A percentile compares a stretch with the other conserved stretches of the same genome.
Evolutionary conservation across 1,140 invertebrate genomes (phyloP).

Genomic region (Aphaenogaster rudis): DNA sequence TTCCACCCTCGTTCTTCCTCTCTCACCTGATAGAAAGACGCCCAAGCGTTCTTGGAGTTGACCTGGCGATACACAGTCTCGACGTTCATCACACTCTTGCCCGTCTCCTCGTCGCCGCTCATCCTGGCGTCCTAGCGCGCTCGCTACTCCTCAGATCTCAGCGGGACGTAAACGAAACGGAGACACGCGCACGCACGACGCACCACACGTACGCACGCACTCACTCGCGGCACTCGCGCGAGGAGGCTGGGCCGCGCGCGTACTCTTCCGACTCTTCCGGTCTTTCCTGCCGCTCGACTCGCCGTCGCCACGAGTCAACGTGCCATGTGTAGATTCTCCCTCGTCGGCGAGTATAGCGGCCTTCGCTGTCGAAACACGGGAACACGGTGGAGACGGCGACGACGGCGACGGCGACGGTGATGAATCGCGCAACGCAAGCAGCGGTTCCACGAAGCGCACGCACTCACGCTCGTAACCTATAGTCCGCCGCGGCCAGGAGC

Average conservation of each 20-base stretch:
- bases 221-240: neutral
- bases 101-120: constrained; percentile 68
- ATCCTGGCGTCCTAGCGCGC: constrained; percentile 66
- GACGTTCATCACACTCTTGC: constrained; percentile 85
- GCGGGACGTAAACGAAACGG: constrained; percentile 18
- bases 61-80: constrained; percentile 91
- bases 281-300: constrained; percentile 29
- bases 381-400: neutral
- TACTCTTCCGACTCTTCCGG: constrained; percentile 45
- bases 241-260: constrained; percentile 66
- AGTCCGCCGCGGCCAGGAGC: constrained; percentile 28
- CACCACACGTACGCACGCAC: constrained; percentile 26
- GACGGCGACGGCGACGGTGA: neutral
- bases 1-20: neutral
- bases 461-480: constrained; percentile 52
- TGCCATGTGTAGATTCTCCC: constrained; percentile 59
- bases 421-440: neutral
- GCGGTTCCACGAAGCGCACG: neutral
- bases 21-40: constrained; percentile 89
- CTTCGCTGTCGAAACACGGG: constrained; percentile 42
- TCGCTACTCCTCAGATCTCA: constrained; percentile 53
- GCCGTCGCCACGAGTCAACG: constrained; percentile 19
- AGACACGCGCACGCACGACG: constrained; percentile 29
- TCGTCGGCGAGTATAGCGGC: constrained; percentile 44
- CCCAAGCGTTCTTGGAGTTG: constrained; percentile 89